These are phyloP conservation scores for Tonatia bakeri DNA, from an alignment of 2,113 vertebrate species.

Conservation along the genomic window DNA sequence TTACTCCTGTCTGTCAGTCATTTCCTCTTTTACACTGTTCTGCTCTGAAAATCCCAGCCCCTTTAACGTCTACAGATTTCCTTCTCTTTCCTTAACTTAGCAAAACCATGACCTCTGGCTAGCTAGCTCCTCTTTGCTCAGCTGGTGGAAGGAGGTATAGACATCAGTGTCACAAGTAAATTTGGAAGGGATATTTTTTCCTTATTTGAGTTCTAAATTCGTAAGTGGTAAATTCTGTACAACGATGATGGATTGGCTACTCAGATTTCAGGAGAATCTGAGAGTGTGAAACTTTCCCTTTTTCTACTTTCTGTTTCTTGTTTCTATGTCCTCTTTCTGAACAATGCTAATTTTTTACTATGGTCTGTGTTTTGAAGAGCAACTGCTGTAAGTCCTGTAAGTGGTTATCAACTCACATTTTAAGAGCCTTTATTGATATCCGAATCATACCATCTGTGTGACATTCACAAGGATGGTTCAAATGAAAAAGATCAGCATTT, in stretches of 20 bases:
- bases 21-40: background rate
- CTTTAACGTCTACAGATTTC: background rate
- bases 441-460: conserved; percentile 26
- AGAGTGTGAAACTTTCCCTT: background rate
- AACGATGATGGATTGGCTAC: background rate
- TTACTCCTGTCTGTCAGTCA: background rate
- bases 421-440: background rate
- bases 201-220: background rate
- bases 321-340: background rate
- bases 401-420: background rate
- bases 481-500: background rate
- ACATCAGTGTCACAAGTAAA: background rate
- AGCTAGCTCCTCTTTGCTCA: background rate
- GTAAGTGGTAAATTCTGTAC: background rate
- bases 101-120: background rate
- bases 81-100: background rate
- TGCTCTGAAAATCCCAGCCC: background rate
- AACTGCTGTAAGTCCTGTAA: background rate
- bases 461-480: background rate
- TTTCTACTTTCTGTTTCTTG: background rate
- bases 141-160: background rate
- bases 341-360: background rate
- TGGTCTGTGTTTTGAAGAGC: background rate
- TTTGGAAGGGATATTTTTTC: background rate
- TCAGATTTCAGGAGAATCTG: background rate